Conservation (phyloP, 2,888 invertebrate genomes). For the Epirrhoe alternata region DNA sequence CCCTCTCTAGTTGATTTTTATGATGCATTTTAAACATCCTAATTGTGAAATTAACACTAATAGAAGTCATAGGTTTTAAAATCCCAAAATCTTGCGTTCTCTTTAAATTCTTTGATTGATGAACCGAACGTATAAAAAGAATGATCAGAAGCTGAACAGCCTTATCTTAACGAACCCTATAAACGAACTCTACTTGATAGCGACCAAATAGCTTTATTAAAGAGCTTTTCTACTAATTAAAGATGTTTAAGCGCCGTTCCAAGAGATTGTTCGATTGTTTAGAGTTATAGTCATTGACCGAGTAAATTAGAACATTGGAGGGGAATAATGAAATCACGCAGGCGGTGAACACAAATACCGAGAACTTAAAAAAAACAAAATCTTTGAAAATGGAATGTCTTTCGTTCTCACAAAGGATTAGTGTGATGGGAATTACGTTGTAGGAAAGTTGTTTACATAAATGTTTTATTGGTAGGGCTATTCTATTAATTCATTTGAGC, state of each 20-base stretch:
- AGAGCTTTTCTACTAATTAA: conserved; percentile 70
- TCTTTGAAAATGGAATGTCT: conserved; percentile 64
- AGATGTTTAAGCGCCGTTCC: conserved; percentile 59
- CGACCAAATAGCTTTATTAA: conserved; percentile 70
- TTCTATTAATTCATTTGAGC: conserved; percentile 22
- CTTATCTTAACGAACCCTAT: conserved; percentile 67
- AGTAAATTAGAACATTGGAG: conserved; percentile 62
- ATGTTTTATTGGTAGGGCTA: conserved; percentile 37
- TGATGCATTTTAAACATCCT: too few species aligned
- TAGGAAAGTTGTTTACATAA: conserved; percentile 51
- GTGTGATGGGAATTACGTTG: conserved; percentile 60
- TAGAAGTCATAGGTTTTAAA: too few species aligned
- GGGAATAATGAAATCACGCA: conserved; percentile 64
- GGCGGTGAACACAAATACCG: conserved; percentile 62
- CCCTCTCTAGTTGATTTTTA: too few species aligned
- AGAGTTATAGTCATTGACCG: conserved; percentile 61
- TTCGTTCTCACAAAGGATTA: conserved; percentile 68
- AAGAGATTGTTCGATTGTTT: conserved; percentile 55
- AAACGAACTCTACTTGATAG: conserved; percentile 63
- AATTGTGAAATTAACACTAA: too few species aligned
- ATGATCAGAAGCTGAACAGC: conserved; percentile 54
- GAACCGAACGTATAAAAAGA: conserved; percentile 7
- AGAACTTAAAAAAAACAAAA: conserved; percentile 62
- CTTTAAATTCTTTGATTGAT: neutral
- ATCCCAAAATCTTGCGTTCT: too few species aligned